Evolutionary conservation across 2,888 invertebrate genomes (phyloP).

Genomic region (Lamproptera curius): DNA sequence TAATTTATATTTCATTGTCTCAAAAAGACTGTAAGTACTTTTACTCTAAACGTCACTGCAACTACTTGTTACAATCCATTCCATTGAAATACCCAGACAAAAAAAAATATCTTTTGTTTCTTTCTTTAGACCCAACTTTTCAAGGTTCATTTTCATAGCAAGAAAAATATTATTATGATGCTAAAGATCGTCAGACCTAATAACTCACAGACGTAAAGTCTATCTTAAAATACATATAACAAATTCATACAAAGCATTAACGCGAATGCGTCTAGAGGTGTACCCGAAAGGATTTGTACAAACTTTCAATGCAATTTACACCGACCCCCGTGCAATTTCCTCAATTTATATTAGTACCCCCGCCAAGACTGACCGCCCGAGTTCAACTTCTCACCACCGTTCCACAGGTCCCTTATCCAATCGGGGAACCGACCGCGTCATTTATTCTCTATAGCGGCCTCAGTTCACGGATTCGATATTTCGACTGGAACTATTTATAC

Average conservation of each 20-base stretch:
- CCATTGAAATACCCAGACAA: neutral
- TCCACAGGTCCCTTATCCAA: slow-evolving; percentile 63
- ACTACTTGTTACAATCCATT: neutral
- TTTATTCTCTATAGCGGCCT: slow-evolving; percentile 73
- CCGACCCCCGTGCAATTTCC: slow-evolving; percentile 25
- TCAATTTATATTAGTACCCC: slow-evolving; percentile 61
- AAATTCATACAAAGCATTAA: slow-evolving; percentile 11
- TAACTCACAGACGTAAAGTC: no score
- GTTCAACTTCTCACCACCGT: slow-evolving; percentile 59
- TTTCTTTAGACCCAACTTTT: no score
- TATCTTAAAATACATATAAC: slow-evolving; percentile 10
- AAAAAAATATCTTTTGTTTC: neutral
- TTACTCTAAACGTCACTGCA: neutral
- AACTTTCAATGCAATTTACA: slow-evolving; percentile 18
- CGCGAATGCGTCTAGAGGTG: slow-evolving; percentile 12
- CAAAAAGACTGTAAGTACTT: neutral
- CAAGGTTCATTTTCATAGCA: no score
- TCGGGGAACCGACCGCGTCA: slow-evolving; percentile 63
- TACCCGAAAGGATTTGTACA: slow-evolving; percentile 19
- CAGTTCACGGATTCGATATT: slow-evolving; percentile 72
- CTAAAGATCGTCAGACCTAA: no score
- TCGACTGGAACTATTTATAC: slow-evolving; percentile 75
- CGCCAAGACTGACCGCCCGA: slow-evolving; percentile 59
- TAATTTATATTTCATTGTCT: no score
- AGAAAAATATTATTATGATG: no score